Evolutionary conservation across 2,888 invertebrate species (phyloP).

Genomic region (Drosophila greeni): DNA sequence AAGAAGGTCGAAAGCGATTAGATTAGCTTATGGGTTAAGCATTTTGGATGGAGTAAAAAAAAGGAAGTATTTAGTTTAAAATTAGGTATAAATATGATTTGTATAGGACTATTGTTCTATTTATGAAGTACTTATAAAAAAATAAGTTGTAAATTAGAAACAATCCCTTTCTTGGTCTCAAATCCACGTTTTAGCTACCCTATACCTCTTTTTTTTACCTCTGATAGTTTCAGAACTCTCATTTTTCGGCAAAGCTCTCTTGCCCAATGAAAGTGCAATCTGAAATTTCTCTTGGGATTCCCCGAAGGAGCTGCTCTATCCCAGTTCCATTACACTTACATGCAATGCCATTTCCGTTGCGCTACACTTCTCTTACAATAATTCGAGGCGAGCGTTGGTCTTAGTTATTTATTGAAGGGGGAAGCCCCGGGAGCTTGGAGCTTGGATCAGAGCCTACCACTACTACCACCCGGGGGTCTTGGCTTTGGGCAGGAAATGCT

Average conservation of each 20-base stretch:
- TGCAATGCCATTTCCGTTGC: conserved; percentile 47
- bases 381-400: conserved; percentile 31
- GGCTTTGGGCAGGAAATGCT: conserved; percentile 61
- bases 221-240: neutral
- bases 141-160: too few relatives aligned
- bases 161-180: too few relatives aligned
- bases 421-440: conserved; percentile 4
- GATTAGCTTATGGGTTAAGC: neutral
- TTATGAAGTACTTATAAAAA: too few relatives aligned
- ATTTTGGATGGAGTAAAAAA: neutral
- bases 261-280: conserved; percentile 27
- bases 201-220: neutral
- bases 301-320: conserved; percentile 20
- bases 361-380: conserved; percentile 31
- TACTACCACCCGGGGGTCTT: conserved; percentile 12
- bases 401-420: conserved; percentile 33
- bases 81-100: too few relatives aligned
- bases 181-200: neutral
- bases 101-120: too few relatives aligned
- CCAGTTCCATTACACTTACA: conserved; percentile 40
- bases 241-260: neutral
- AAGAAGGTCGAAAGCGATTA: conserved; percentile 7
- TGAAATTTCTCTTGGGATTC: conserved; percentile 8
- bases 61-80: neutral
- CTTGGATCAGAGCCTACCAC: conserved; percentile 10